A percentile compares a stretch with the other conserved stretches of the same genome.
phyloP scores from a whole-genome alignment of 1,140 invertebrate species.

The Drosophila virilis region DNA sequence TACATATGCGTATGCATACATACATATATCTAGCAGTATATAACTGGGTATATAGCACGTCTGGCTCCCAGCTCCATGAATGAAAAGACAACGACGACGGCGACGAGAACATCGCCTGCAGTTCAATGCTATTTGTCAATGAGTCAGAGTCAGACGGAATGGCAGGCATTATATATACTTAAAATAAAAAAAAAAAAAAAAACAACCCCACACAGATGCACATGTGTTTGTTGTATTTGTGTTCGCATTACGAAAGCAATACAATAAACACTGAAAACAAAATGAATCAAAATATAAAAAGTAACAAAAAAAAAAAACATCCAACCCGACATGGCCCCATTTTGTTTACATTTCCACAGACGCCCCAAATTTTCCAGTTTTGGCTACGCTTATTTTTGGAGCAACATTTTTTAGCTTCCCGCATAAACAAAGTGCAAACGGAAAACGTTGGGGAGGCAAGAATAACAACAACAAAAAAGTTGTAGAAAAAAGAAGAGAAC shows the following conservation, averaged over 20 bases:
- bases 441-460: slow-evolving; percentile 20
- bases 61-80: slow-evolving; percentile 42
- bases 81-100: slow-evolving; percentile 28
- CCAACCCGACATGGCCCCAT: slow-evolving; percentile 58
- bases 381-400: slow-evolving; percentile 46
- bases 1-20: background rate
- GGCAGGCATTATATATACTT: slow-evolving; percentile 35
- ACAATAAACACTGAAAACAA: slow-evolving; percentile 11
- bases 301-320: slow-evolving; percentile 20
- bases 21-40: background rate
- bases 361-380: slow-evolving; percentile 54
- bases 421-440: slow-evolving; percentile 61
- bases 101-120: slow-evolving; percentile 46
- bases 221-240: slow-evolving; percentile 13
- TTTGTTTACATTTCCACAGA: slow-evolving; percentile 67
- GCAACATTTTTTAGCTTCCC: slow-evolving; percentile 42
- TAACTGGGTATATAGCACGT: slow-evolving; percentile 50
- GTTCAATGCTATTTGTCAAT: slow-evolving; percentile 77
- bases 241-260: slow-evolving; percentile 7
- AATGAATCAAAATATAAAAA: slow-evolving; percentile 3
- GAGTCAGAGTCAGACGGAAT: slow-evolving; percentile 49
- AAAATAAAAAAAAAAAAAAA: slow-evolving; percentile 24
- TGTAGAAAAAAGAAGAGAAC: background rate
- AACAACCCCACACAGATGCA: slow-evolving; percentile 4
- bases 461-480: background rate